Evolutionary conservation across 23 tunicate species (phyloP), one percentile per base, ranked within the genome.

Genomic region (Aplidium turbinatum): DNA sequence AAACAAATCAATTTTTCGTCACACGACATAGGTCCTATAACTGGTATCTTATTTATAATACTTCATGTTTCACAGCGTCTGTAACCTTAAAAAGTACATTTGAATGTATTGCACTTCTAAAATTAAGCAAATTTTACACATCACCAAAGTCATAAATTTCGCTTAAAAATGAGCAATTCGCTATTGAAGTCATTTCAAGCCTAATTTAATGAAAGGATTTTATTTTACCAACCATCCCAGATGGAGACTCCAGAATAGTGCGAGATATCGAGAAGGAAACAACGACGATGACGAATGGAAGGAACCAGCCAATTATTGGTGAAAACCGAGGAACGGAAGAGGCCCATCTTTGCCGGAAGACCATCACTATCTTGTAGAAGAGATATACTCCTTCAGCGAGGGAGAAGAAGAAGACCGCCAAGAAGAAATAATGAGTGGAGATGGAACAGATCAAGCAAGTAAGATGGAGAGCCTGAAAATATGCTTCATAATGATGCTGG

Each of bases 361-460:
- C 97, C 70, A 91, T 32, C 51, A 84, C 91, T 22, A 91, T 77
- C 75, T 91, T 91, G 74, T 74, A 91, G 62, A 91, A 91, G 1
- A 91, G 61, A 79, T 78, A 91, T 0, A 79, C 27, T 3, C 97
- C 97, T 73, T 91, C 97, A 27, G 84, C 82, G 62, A 91, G 34
- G 1, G 81, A 84, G 91, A 91, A 91, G 72, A 83, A 77, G 75
- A 84, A 91, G 19, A 73, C 74, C 33, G 86, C 67, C 1, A 91
- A 83, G 38, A 71, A 91, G 75, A 91, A 91, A 26, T 66, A 78
- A 66, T 91, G 97, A 5, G 82, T 65, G 20, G 47, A 57, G 23
- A 91, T 38, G 2, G 97, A 82, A 39, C 63, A 48, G 0, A 35
- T 86, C 0, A 91, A 47, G 50, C 97, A 91, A 23, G 79, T 32